phyloP scores from a whole-genome alignment of 1,140 invertebrate genomes.

The Pseudomyrmex gracilis region DNA sequence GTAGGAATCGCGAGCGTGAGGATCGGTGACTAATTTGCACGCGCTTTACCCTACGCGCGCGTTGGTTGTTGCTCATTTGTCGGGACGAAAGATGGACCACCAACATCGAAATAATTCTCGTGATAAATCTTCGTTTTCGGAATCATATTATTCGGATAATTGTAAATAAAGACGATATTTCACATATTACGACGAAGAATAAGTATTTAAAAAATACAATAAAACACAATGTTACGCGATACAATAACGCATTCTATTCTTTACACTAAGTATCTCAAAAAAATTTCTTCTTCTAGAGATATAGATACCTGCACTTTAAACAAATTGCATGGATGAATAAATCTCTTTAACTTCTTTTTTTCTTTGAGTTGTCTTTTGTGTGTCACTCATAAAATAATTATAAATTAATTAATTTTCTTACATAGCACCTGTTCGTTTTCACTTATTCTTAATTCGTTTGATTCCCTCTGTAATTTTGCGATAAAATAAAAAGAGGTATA shows the following conservation, averaged over 20 bases:
- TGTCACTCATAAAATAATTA: background rate
- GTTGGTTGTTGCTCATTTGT: slow-evolving; percentile 58
- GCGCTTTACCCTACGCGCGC: slow-evolving; percentile 56
- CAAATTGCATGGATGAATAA: no score
- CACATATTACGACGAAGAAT: slow-evolving; percentile 7
- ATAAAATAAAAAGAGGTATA: slow-evolving; percentile 31
- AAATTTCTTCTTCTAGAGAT: no score
- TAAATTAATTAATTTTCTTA: slow-evolving; percentile 11
- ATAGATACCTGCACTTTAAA: no score
- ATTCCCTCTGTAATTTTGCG: slow-evolving; percentile 11
- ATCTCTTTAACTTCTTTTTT: no score
- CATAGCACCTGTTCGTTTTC: slow-evolving; percentile 31
- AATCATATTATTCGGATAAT: background rate
- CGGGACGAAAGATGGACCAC: slow-evolving; percentile 28
- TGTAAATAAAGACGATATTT: background rate
- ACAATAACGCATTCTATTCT: no score
- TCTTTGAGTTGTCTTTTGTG: no score
- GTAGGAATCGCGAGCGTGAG: slow-evolving; percentile 53
- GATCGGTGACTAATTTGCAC: slow-evolving; percentile 81
- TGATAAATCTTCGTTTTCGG: slow-evolving; percentile 19
- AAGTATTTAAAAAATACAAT: background rate
- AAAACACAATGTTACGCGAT: no score
- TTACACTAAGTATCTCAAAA: no score
- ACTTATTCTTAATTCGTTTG: slow-evolving; percentile 24
- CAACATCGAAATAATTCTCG: slow-evolving; percentile 51